Evolutionary conservation across 2,888 invertebrate species (phyloP).

Genomic region (Cheilosia soror): DNA sequence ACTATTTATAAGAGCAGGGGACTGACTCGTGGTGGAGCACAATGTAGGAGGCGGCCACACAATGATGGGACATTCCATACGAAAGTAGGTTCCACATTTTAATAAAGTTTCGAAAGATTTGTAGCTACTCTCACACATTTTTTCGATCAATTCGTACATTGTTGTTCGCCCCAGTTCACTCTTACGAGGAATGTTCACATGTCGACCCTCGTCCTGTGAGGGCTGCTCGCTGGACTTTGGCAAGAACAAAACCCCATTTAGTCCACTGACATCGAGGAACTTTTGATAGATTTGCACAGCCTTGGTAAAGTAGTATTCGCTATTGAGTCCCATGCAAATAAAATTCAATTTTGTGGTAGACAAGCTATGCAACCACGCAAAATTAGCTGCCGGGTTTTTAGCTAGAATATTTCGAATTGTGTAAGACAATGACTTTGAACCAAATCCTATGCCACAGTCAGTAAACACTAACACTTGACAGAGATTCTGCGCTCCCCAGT

Average conservation of each 20-base stretch:
- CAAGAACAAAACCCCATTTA: conserved; percentile 86
- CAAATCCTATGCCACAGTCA: conserved; percentile 90
- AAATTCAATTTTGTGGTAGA: conserved; percentile 92
- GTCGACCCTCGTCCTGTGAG: conserved; percentile 29
- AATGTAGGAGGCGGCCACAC: conserved; percentile 90
- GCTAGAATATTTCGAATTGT: conserved; percentile 83
- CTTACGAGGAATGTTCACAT: conserved; percentile 77
- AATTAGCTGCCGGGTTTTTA: conserved; percentile 78
- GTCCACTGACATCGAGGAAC: conserved; percentile 90
- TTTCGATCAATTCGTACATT: conserved; percentile 85
- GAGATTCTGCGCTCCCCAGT: conserved; percentile 95
- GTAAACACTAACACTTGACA: conserved; percentile 92
- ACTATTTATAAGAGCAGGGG: conserved; percentile 86
- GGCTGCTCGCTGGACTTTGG: conserved; percentile 84
- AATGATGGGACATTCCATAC: conserved; percentile 89
- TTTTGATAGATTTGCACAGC: conserved; percentile 87
- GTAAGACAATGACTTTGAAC: conserved; percentile 85
- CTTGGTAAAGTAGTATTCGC: conserved; percentile 85
- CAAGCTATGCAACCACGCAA: conserved; percentile 90
- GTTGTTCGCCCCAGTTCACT: conserved; percentile 81
- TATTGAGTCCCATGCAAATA: conserved; percentile 88
- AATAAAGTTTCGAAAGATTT: conserved; percentile 89
- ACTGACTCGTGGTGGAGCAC: conserved; percentile 81
- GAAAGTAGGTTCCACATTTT: conserved; percentile 87
- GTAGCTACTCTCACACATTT: conserved; percentile 89